phyloP scores from a whole-genome alignment of 2,797 vertebrate species.

The Rhinella marina region DNA sequence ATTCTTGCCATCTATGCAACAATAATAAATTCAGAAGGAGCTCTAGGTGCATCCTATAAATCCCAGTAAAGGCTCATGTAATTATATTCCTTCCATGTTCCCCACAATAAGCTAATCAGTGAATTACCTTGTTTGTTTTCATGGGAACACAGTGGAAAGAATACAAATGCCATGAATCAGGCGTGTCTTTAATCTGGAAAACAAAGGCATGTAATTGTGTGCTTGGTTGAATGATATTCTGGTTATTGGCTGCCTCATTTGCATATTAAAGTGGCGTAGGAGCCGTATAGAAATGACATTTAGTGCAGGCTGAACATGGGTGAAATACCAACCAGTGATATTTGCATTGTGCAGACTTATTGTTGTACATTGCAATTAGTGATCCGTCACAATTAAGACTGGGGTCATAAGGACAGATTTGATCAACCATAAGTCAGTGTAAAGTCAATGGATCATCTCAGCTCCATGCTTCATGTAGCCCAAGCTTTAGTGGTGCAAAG shows the following conservation, averaged over 20 bases:
- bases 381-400: neutral
- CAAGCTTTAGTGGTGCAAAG: neutral
- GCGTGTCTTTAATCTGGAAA: conserved; percentile 42
- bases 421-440: neutral
- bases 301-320: neutral
- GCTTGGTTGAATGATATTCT: conserved; percentile 37
- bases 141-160: conserved; percentile 27
- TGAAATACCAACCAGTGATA: neutral
- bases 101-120: conserved; percentile 46
- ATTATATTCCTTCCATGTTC: conserved; percentile 24
- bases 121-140: conserved; percentile 51
- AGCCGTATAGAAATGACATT: neutral
- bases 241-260: conserved; percentile 32
- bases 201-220: conserved; percentile 56
- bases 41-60: neutral
- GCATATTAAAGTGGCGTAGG: conserved; percentile 21
- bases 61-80: conserved; percentile 9
- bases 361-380: neutral
- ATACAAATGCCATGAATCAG: conserved; percentile 40
- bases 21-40: conserved; percentile 17
- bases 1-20: neutral
- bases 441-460: neutral
- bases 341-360: neutral
- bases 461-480: neutral
- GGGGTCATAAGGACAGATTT: neutral